Evolutionary conservation across 2,888 invertebrate species (phyloP), one percentile per base, ranked within the genome.

Genomic region (Pachydiplax longipennis): DNA sequence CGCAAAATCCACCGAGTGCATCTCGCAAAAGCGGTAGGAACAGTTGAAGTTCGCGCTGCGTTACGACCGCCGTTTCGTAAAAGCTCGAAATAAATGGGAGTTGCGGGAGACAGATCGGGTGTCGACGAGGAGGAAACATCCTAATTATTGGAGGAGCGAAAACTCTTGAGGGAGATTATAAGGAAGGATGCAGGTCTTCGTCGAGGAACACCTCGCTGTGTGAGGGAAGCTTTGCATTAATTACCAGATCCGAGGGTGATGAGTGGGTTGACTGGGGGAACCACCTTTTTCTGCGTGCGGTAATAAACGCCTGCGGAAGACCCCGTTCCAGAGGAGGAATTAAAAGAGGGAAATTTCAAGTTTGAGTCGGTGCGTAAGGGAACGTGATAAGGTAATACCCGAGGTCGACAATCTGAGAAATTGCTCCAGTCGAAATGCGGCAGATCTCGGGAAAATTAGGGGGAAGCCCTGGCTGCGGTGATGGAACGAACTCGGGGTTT

Each of bases 201-300:
- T 5, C 37, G 37, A 5, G 58, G 87, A 87, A 31, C 87, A 61
- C 61, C 58, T 61, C 58, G 53, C 37, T 37, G 37, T 37, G 37
- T 87, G 35, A 37, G 22, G 87, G 87, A 35, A 61, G 87, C 87
- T 87, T 87, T 61, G 65, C 87, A 87, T 87, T 87, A 87, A 87
- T 87, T 87, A 87, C 58, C 82, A 40, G 53, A 83, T 53, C 53
- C 53, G 82, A 48, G 82, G 53, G 15, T 31, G 82, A 48, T n/a
- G 25, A 31, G 53, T 15, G 82, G 25, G 3, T 8, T 0, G 25
- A 31, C 4, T 18, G n/a, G 44, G 37, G 37, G 37, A 15, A 53
- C 15, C 53, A 53, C 15, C 48, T 53, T 53, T 53, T 53, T 53
- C 53, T 1, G 15, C 53, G 53, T 35, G 37, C 18, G 80, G 80